phyloP scores from a whole-genome alignment of 2,888 invertebrate genomes.

The Podotricha telesiphe region DNA sequence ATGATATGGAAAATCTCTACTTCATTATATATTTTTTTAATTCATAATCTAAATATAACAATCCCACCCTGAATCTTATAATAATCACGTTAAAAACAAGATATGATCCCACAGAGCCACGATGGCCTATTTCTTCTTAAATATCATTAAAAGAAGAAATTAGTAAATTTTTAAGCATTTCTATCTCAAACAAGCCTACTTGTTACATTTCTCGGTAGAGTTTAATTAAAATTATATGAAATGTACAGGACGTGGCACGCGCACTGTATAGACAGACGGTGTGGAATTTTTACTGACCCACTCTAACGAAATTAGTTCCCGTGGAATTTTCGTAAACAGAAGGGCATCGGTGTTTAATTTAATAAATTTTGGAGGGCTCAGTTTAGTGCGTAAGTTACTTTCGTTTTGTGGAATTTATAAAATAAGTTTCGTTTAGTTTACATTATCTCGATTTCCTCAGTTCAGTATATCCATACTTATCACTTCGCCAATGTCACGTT shows the following conservation, averaged over 20 bases:
- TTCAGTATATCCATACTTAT: too few relatives aligned
- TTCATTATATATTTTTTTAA: too few relatives aligned
- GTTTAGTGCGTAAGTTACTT: background rate
- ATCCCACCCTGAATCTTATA: too few relatives aligned
- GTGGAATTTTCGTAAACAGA: constrained; percentile 31
- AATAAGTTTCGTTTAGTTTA: background rate
- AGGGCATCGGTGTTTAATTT: constrained; percentile 34
- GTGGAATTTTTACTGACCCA: constrained; percentile 43
- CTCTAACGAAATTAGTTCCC: constrained; percentile 45
- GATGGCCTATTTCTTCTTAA: too few relatives aligned
- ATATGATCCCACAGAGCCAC: too few relatives aligned
- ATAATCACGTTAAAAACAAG: too few relatives aligned
- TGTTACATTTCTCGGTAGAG: constrained; percentile 44
- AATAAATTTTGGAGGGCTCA: constrained; percentile 17
- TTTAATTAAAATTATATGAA: constrained; percentile 56
- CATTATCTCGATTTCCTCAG: too few relatives aligned
- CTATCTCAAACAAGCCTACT: background rate
- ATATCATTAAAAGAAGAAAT: too few relatives aligned
- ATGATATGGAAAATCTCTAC: too few relatives aligned
- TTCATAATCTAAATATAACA: too few relatives aligned
- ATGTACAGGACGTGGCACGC: constrained; percentile 44
- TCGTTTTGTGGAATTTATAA: background rate
- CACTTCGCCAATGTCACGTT: too few relatives aligned
- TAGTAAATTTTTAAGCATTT: too few relatives aligned
- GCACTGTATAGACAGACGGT: constrained; percentile 44